phyloP scores from a whole-genome alignment of 2,113 vertebrate genomes.

The Aspidoscelis tigris region DNA sequence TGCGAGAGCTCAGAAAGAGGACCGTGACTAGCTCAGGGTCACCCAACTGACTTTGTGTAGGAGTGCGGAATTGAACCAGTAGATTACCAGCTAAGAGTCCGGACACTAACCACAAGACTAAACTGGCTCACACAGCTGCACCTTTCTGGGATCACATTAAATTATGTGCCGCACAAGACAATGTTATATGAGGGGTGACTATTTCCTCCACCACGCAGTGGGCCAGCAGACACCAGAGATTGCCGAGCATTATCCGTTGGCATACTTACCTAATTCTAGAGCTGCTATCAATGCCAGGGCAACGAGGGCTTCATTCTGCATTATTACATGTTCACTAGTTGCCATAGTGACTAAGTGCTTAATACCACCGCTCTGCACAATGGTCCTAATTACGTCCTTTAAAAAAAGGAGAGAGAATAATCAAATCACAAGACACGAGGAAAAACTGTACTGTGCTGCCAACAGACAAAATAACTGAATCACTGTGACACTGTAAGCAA shows the following conservation, averaged over 20 bases:
- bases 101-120: too few species aligned
- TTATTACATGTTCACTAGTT: slow-evolving; percentile 97
- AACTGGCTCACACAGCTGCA: too few species aligned
- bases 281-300: slow-evolving; percentile 93
- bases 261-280: slow-evolving; percentile 91
- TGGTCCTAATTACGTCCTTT: slow-evolving; percentile 94
- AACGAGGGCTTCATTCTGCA: slow-evolving; percentile 99
- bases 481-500: neutral
- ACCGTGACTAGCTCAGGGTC: too few species aligned
- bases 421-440: slow-evolving; percentile 33
- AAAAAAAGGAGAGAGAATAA: slow-evolving; percentile 57
- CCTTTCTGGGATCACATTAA: too few species aligned
- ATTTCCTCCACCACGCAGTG: too few species aligned
- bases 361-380: slow-evolving; percentile 92
- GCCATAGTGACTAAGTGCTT: slow-evolving; percentile 97
- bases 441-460: slow-evolving; percentile 37
- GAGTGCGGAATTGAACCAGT: too few species aligned
- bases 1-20: too few species aligned
- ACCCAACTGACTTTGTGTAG: too few species aligned
- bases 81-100: too few species aligned
- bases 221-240: slow-evolving; percentile 12
- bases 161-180: too few species aligned
- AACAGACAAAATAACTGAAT: slow-evolving; percentile 13
- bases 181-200: too few species aligned
- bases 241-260: slow-evolving; percentile 31